These are phyloP conservation scores for Trachurus trachurus DNA, from an alignment of 2,797 vertebrate species.

Conservation along the genomic window DNA sequence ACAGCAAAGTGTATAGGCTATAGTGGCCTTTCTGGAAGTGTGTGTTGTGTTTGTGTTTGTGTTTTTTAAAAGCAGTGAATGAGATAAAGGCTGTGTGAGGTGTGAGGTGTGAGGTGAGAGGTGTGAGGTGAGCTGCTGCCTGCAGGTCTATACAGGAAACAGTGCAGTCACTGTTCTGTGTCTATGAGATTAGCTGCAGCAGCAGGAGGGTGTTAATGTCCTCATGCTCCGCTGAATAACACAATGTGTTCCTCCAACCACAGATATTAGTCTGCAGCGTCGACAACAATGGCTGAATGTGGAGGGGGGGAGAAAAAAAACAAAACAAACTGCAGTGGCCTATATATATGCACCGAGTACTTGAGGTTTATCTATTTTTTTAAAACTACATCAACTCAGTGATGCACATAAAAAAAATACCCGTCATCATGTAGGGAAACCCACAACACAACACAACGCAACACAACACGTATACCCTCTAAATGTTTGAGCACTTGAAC, in stretches of 20 bases:
- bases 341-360: not conserved
- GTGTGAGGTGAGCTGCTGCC: no score
- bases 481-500: not conserved
- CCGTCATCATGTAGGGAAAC: not conserved
- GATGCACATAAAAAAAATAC: not conserved
- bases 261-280: constrained; percentile 18
- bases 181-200: constrained; percentile 22
- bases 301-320: no score
- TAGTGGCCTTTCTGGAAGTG: not conserved
- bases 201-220: constrained; percentile 8
- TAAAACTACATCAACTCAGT: not conserved
- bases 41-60: not conserved
- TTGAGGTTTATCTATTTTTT: not conserved
- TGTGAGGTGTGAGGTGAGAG: no score
- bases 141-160: not conserved
- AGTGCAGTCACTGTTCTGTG: constrained; percentile 16
- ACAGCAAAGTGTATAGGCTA: no score
- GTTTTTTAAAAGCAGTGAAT: not conserved
- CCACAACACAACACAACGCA: not conserved
- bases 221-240: constrained; percentile 14
- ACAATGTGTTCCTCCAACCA: constrained; percentile 12
- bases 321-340: not conserved
- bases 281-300: not conserved
- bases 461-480: not conserved
- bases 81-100: not conserved